Evolutionary conservation across 2,888 invertebrate species (phyloP).

Genomic region (Drosophila cracens): DNA sequence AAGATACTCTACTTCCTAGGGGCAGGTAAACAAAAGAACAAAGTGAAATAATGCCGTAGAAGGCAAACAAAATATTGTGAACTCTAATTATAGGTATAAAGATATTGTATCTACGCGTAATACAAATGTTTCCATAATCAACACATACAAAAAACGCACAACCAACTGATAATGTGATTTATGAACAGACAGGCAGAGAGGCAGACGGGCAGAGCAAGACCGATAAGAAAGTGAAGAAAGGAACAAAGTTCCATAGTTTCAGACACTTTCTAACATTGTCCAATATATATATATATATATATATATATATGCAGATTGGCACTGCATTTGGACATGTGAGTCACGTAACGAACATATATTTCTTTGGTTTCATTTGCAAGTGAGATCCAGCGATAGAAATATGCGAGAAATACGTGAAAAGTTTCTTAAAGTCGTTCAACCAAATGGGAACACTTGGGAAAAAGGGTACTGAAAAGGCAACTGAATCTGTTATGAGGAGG

Average conservation of each 20-base stretch:
- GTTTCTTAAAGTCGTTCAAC: conserved; percentile 5
- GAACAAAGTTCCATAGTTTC: neutral
- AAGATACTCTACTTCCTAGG: conserved; percentile 12
- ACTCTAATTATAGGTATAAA: conserved; percentile 69
- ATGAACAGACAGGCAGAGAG: conserved; percentile 3
- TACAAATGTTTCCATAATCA: conserved; percentile 71
- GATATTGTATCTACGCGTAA: conserved; percentile 68
- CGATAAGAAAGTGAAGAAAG: conserved; percentile 56
- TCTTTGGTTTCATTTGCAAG: conserved; percentile 12
- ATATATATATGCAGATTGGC: neutral
- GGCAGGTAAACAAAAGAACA: conserved; percentile 62
- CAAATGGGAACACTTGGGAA: neutral
- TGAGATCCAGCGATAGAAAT: conserved; percentile 33
- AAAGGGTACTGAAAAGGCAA: neutral
- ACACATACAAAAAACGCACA: conserved; percentile 8
- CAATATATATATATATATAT: conserved; percentile 5
- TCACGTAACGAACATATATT: conserved; percentile 63
- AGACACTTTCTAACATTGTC: conserved; percentile 53
- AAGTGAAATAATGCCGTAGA: conserved; percentile 42
- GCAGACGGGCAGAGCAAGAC: neutral
- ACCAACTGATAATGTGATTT: conserved; percentile 41
- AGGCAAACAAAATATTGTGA: conserved; percentile 25
- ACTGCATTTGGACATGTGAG: conserved; percentile 40
- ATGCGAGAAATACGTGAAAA: conserved; percentile 46
- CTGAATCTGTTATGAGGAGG: neutral